Evolutionary conservation across 1,140 invertebrate genomes (phyloP), one percentile per base, ranked within the genome.

Genomic region (Theocolax elegans): DNA sequence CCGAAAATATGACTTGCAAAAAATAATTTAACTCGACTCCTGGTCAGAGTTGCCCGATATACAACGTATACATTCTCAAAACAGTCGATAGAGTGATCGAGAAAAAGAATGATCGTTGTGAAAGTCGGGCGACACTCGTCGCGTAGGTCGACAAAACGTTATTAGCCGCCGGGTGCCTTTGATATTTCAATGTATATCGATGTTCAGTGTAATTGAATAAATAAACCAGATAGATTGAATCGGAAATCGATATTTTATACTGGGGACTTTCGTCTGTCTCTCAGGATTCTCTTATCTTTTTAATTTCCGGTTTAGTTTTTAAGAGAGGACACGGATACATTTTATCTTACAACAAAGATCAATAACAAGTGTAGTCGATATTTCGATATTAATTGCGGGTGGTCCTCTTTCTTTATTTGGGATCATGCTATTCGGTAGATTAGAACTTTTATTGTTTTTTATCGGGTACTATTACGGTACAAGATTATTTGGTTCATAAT

Each of bases 181-280:
- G 51, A 35, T 54, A 54, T 35, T 54, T 31, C 51, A 25, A 54
- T 21, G 31, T 25, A 27, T 31, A 53, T 51, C 19, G 46, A 25
- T 31, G 29, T 38, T n/a, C n/a, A 23, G 1, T 17, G n/a, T 56
- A 56, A 66, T 56, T 66, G 40, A 46, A 56, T 66, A 44, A 56
- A 56, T 44, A 66, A 56, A 25, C 15, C 21, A 27, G 13, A 4
- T 15, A 64, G 29, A 64, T 64, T 13, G 17, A 25, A 44, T 46
- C 44, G 59, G 27, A 51, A 38, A 49, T 46, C 44, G 19, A 63
- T 63, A 63, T 63, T 63, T 63, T 21, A 63, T 7, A n/a, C 1
- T 12, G n/a, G 3, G 13, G 42, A 44, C 40, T 59, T 8, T n/a
- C 21, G 38, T 25, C 15, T 27, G 12, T 59, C 12, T 21, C 21